Evolutionary conservation across 1,140 invertebrate genomes (phyloP).

Genomic region (Drosophila kanapiae): DNA sequence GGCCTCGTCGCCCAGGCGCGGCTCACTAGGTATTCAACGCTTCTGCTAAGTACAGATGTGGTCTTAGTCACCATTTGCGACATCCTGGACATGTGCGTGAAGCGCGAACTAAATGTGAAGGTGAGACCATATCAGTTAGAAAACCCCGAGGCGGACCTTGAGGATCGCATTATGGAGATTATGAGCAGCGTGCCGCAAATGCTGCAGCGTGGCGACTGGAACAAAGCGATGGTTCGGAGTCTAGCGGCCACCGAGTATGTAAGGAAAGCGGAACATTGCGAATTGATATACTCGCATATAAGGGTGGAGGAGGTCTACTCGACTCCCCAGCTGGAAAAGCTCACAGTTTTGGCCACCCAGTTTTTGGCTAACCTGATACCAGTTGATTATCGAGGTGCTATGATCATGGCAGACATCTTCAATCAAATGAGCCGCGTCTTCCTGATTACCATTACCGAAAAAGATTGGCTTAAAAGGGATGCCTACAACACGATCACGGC

Average conservation of each 20-base stretch:
- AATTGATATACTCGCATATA: neutral
- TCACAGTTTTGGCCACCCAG: neutral
- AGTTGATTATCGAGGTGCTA: neutral
- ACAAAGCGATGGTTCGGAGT: neutral
- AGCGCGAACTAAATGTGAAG: fast-evolving
- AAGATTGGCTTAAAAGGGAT: constrained; percentile 18
- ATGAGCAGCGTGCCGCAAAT: neutral
- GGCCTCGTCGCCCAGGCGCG: constrained; percentile 8
- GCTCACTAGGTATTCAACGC: neutral
- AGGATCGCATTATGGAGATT: neutral
- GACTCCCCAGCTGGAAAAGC: constrained; percentile 23
- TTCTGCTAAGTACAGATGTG: neutral
- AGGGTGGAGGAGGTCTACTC: neutral
- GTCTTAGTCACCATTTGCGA: constrained; percentile 23
- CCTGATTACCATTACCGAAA: neutral
- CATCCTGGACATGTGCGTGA: constrained; percentile 20
- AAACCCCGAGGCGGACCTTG: neutral
- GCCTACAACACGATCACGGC: constrained; percentile 20
- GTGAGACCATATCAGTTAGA: neutral
- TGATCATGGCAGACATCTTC: constrained; percentile 4
- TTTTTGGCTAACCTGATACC: neutral
- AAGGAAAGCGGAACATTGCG: neutral
- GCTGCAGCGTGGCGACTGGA: constrained; percentile 20
- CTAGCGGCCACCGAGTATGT: neutral
- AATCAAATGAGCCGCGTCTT: neutral